Evolutionary conservation across 1,140 invertebrate species (phyloP), one percentile per base, ranked within the genome.

Genomic region (Akabosia matsudoensis): DNA sequence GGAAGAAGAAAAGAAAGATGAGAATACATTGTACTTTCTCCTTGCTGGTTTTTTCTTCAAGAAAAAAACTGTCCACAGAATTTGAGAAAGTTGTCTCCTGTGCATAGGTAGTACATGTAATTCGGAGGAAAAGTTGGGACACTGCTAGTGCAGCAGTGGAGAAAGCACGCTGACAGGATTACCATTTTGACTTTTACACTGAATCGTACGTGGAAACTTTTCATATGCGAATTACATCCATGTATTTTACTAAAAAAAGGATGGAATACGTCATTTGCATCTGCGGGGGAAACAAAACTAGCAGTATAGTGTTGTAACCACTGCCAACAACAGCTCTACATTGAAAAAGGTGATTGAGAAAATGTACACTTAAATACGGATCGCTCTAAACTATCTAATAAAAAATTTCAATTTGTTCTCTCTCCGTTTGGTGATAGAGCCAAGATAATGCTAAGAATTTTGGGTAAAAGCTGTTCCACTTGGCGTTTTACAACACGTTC

Each of bases 101-200:
- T n/a, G n/a, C n/a, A n/a, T n/a, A n/a, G n/a, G n/a, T n/a, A n/a
- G n/a, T n/a, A n/a, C n/a, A n/a, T n/a, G n/a, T n/a, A n/a, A n/a
- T n/a, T n/a, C n/a, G n/a, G n/a, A n/a, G n/a, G n/a, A n/a, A n/a
- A n/a, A n/a, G n/a, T n/a, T n/a, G n/a, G n/a, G n/a, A 61, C 10
- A 4, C 7, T 24, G 54, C 16, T 14, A 14, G 54, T 61, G 54
- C 4, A 61, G 54, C 4, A 67, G 61, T 10, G 31, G 28, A 67
- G 28, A 67, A 31, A 67, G 26, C 22, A 67, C 28, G 61, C 28
- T 67, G 61, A 67, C 61, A 67, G 61, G 61, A 67, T 67, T 67
- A 67, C 61, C 61, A 67, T 67, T 67, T 67, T 67, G 61, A 67
- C 61, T 67, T n/a, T 67, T 67, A 67, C 31, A 3, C 61, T 31